Percentiles rank a stretch among this genome's conserved stretches.
phyloP scores from a whole-genome alignment of 2,113 vertebrate species.

The Cochlearius cochlearius region DNA sequence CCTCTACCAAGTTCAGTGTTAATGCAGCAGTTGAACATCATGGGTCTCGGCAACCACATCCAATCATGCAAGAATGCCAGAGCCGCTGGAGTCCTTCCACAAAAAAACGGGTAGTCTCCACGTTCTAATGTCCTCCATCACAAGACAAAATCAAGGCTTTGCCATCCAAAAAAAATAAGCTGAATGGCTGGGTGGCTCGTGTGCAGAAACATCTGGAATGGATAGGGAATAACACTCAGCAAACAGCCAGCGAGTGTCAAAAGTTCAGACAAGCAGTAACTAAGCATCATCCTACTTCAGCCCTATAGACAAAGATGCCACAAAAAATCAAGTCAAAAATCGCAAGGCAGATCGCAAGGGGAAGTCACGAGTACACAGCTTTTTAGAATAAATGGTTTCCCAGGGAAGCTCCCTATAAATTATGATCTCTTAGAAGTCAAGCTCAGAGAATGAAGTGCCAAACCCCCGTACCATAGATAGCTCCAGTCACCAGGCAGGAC shows the following conservation, averaged over 20 bases:
- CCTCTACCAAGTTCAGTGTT: neutral
- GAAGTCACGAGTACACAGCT: neutral
- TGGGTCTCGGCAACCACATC: neutral
- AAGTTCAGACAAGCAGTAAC: slow-evolving; percentile 28
- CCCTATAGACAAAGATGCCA: neutral
- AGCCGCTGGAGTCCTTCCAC: neutral
- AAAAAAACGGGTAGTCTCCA: neutral
- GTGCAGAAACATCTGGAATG: slow-evolving; percentile 32
- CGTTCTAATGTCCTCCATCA: neutral
- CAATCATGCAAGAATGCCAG: neutral
- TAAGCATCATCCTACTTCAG: neutral
- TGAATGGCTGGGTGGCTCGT: neutral
- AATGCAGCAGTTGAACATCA: neutral
- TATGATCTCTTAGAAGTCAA: neutral
- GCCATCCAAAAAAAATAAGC: neutral
- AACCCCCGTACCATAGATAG: fast-evolving
- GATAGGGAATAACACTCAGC: slow-evolving; percentile 2
- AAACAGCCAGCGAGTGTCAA: neutral
- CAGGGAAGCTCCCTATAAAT: neutral
- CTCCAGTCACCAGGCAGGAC: neutral
- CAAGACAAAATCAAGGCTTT: neutral
- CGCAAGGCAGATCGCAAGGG: neutral
- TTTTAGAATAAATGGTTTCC: neutral
- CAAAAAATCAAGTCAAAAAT: neutral
- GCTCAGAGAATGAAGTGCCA: neutral